Percentiles rank a stretch among this genome's conserved stretches.
Conservation (phyloP, 2,113 vertebrate genomes). For the Dasypus novemcinctus region DNA sequence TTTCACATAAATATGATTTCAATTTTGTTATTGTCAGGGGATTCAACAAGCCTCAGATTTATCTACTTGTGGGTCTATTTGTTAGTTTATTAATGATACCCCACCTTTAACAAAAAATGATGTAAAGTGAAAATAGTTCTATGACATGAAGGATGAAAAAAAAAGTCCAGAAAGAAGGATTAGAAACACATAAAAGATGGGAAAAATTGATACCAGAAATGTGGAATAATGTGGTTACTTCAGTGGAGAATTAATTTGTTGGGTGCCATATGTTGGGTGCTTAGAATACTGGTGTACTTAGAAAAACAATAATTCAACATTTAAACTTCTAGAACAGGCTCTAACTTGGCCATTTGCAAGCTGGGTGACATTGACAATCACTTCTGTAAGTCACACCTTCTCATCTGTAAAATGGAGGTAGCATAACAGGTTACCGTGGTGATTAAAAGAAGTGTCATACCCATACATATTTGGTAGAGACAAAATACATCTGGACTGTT, state of each 20-base stretch:
- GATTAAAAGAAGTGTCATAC: background rate
- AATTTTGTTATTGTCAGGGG: constrained; percentile 29
- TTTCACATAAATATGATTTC: constrained; percentile 44
- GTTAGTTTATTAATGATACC: constrained; percentile 65
- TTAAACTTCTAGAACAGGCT: constrained; percentile 1
- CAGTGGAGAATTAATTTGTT: constrained; percentile 6
- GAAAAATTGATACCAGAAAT: background rate
- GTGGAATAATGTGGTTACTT: background rate
- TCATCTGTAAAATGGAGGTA: background rate
- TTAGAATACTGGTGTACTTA: constrained; percentile 35
- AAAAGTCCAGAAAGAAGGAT: constrained; percentile 29
- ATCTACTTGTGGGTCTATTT: constrained; percentile 45
- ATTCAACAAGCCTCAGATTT: constrained; percentile 33
- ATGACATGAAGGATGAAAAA: constrained; percentile 49
- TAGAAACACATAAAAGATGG: constrained; percentile 18
- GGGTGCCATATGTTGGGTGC: background rate
- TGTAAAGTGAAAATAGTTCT: constrained; percentile 59
- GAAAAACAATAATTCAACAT: constrained; percentile 26
- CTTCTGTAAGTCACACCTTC: background rate
- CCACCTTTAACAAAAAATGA: constrained; percentile 20
- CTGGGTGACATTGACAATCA: background rate
- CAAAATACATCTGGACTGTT: background rate
- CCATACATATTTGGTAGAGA: background rate
- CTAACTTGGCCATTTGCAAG: background rate
- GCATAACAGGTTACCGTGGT: background rate